These are phyloP conservation scores for Entosphenus tridentatus DNA, from an alignment of 2,113 vertebrate species.

Conservation along the genomic window DNA sequence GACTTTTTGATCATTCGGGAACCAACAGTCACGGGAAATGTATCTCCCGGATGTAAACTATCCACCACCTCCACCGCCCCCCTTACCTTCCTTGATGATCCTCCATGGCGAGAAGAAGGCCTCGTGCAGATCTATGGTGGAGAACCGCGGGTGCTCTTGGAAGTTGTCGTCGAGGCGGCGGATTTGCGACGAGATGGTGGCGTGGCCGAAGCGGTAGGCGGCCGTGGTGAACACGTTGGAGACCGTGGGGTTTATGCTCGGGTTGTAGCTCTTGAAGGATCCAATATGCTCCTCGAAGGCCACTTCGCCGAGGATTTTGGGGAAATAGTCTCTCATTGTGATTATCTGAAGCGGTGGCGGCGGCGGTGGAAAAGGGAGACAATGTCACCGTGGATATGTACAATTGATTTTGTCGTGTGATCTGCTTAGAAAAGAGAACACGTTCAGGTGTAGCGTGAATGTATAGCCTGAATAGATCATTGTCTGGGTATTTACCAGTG, in stretches of 20 bases:
- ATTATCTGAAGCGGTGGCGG: conserved; percentile 33
- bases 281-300: conserved; percentile 41
- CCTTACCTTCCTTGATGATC: conserved; percentile 55
- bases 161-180: conserved; percentile 37
- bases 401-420: too few species aligned
- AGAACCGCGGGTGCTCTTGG: conserved; percentile 29
- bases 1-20: too few species aligned
- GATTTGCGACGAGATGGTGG: conserved; percentile 35
- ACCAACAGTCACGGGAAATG: too few species aligned
- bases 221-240: conserved; percentile 76
- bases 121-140: conserved; percentile 32
- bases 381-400: too few species aligned
- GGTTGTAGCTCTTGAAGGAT: conserved; percentile 40
- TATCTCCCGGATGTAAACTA: too few species aligned
- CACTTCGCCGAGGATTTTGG: conserved; percentile 49
- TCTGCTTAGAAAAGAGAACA: too few species aligned
- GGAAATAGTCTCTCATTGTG: conserved; percentile 62
- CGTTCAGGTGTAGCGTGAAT: too few species aligned
- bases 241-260: conserved; percentile 34
- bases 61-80: too few species aligned
- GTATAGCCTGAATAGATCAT: too few species aligned
- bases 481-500: too few species aligned
- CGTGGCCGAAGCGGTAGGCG: conserved; percentile 80
- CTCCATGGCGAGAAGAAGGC: conserved; percentile 78
- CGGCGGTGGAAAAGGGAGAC: too few species aligned